Evolutionary conservation across 1,140 invertebrate genomes (phyloP), one percentile per base, ranked within the genome.

Genomic region (Lepeophtheirus salmonis): DNA sequence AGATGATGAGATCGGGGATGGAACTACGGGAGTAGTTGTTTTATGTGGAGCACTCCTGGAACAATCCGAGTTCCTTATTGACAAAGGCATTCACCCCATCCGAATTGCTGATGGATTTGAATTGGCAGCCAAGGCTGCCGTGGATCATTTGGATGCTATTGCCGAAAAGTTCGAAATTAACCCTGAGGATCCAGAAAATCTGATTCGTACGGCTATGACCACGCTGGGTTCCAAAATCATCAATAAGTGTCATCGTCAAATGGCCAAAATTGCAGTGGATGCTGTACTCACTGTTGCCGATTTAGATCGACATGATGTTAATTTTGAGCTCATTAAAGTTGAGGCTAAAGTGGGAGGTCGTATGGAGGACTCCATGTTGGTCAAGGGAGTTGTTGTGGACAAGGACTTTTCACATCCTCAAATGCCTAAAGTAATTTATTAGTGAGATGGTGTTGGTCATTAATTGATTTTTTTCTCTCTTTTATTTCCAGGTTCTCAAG

Each of bases 371-470:
- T 92, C 94, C 0, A 82, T 92, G 76, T 74, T 99, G 25, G 90
- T 99, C 13, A 87, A 84, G 65, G 96, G 96, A 60, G 96, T 99
- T 2, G 83, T 99, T 63, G 80, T 99, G 17, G 95, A 99, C 69
- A 99, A 99, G 75, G 94, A 96, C 63, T 89, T 99, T 77, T 94
- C 89, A 66, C 96, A 99, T 78, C 90, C 96, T 56, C 96, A 99
- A 75, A 99, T 99, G 96, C 95, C 95, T 1, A 97, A 86, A 77
- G 83, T 86, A 70, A 57, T 1, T 12, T 23, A 6, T 13, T 41
- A 41, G 30, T 41, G 30, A n/a, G 30, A 41, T n/a, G n/a, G n/a
- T n/a, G n/a, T n/a, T n/a, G n/a, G 30, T 41, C 6, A 6, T 18
- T 52, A 4, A 52, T 22, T 52, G 4, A 18, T 10, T 16, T 22